These are phyloP conservation scores for Xanthostigma xanthostigma DNA, from an alignment of 2,888 invertebrate species.

Conservation along the genomic window DNA sequence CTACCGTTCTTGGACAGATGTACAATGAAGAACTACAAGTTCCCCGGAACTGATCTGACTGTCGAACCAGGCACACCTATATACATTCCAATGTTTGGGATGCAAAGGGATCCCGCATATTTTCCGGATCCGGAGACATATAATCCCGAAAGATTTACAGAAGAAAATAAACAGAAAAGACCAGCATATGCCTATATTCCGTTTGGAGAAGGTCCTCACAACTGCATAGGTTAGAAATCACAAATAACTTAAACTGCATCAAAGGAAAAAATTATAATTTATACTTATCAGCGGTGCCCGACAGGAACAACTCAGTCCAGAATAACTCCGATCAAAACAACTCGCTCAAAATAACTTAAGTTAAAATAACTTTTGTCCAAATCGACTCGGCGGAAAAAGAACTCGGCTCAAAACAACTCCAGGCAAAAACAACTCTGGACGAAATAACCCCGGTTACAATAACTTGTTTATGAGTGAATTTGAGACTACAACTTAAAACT, in stretches of 20 bases:
- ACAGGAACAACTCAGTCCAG: no score
- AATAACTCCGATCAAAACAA: no score
- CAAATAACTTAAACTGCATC: not conserved
- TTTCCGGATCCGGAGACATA: slow-evolving; percentile 29
- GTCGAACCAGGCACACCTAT: slow-evolving; percentile 15
- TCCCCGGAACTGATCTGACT: slow-evolving; percentile 7
- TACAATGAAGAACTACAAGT: slow-evolving; percentile 12
- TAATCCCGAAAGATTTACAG: slow-evolving; percentile 28
- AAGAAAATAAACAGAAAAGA: slow-evolving; percentile 20
- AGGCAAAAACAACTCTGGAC: no score
- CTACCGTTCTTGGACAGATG: slow-evolving; percentile 21
- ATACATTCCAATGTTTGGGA: slow-evolving; percentile 15
- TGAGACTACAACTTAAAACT: no score
- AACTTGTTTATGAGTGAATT: no score
- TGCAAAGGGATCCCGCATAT: slow-evolving; percentile 26
- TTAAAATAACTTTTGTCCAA: no score
- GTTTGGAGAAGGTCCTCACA: slow-evolving; percentile 25
- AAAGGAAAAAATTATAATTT: no score
- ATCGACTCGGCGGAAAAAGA: no score
- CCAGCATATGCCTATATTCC: slow-evolving; percentile 21
- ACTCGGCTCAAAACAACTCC: no score
- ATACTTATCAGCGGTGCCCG: no score
- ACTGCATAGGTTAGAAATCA: slow-evolving; percentile 22
- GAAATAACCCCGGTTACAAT: no score
- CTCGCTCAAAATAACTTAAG: no score